Evolutionary conservation across 1,140 invertebrate species (phyloP), one percentile per base, ranked within the genome.

Genomic region (Odontomachus brunneus): DNA sequence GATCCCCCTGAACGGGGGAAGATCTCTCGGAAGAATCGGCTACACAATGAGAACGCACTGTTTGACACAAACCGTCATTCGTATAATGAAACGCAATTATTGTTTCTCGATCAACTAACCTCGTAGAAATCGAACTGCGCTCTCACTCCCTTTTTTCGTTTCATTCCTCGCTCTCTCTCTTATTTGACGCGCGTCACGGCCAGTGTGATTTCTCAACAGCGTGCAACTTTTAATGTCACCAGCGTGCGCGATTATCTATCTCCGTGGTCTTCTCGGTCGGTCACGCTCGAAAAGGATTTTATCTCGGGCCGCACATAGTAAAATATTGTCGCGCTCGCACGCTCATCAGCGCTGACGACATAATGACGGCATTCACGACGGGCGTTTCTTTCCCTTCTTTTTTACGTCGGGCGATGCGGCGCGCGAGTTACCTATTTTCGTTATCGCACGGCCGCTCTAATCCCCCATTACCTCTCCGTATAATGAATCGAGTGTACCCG

Each of bases 371-470:
- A 80, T 80, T 80, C 75, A 80, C 65, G 53, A 22, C 26, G 22
- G 38, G n/a, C 14, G 55, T 83, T 69, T n/a, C n/a, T n/a, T n/a
- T n/a, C n/a, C n/a, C n/a, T n/a, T n/a, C n/a, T n/a, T n/a, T n/a
- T 65, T 78, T 65, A 22, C 55, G 22, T 22, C 73, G 55, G n/a
- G 14, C 33, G 33, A 55, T 65, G 63, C 38, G 33, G 44, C 22
- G 65, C 62, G 26, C 65, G 51, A 80, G 65, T 71, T 80, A 69
- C 49, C 72, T 84, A 65, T 38, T 71, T 78, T 38, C 73, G 83
- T 85, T 86, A 86, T 86, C 74, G 51, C 24, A 1, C n/a, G 5
- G 7, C 53, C n/a, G 38, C 26, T 83, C 60, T 67, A 66, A 60
- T 83, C 69, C 66, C 53, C 38, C 22, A 48, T 29, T 48, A 72